A percentile compares a stretch with the other conserved stretches of the same genome.
Evolutionary conservation across 2,888 invertebrate genomes (phyloP).

Genomic region (Eupithecia subumbrata): DNA sequence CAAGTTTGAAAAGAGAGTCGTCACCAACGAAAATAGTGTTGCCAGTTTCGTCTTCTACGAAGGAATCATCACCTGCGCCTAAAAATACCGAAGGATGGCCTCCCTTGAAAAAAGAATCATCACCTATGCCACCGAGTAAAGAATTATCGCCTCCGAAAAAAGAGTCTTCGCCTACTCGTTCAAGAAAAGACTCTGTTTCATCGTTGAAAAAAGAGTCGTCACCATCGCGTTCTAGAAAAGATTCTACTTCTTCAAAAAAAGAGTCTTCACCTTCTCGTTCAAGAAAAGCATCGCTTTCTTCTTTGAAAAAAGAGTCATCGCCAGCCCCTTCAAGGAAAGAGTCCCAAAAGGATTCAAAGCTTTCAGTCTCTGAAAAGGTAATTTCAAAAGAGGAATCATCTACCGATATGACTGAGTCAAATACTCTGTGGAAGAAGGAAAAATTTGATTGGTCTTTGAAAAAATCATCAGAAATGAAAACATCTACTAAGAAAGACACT

Average conservation of each 20-base stretch:
- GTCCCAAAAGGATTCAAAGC: constrained; percentile 23
- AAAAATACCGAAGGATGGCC: neutral
- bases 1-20: constrained; percentile 14
- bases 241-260: constrained; percentile 19
- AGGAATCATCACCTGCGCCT: neutral
- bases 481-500: constrained; percentile 46
- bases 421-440: constrained; percentile 42
- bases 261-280: constrained; percentile 16
- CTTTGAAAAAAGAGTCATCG: constrained; percentile 14
- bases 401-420: constrained; percentile 31
- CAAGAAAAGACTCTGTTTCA: constrained; percentile 11
- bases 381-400: constrained; percentile 32
- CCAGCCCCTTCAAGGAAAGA: constrained; percentile 19
- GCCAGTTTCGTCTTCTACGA: constrained; percentile 1
- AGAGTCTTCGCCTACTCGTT: constrained; percentile 9
- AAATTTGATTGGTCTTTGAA: constrained; percentile 39
- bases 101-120: constrained; percentile 8
- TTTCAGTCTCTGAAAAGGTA: constrained; percentile 29
- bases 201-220: constrained; percentile 21
- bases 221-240: constrained; percentile 15
- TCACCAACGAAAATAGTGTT: constrained; percentile 5
- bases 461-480: constrained; percentile 40
- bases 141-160: constrained; percentile 15
- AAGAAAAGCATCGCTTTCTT: constrained; percentile 15
- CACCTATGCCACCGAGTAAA: constrained; percentile 3